Percentiles rank a stretch among this genome's conserved stretches.
These are phyloP conservation scores for Hystrix brachyura DNA, from an alignment of 2,113 vertebrate species.

Conservation along the genomic window DNA sequence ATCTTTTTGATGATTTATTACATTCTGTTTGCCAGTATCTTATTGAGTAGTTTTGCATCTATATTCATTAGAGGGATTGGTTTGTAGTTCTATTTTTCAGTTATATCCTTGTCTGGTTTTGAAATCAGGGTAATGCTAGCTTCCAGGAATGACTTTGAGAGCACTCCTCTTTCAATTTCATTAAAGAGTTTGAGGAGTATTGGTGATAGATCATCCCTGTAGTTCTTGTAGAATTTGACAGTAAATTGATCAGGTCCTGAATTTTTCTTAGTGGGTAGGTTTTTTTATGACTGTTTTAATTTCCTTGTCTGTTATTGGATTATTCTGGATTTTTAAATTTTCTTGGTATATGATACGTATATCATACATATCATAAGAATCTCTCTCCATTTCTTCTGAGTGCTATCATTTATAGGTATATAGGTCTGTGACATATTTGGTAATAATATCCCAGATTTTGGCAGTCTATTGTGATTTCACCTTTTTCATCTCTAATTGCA, in stretches of 20 bases:
- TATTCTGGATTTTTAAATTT: background rate
- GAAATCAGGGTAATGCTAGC: background rate
- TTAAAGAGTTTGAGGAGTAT: background rate
- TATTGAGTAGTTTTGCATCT: background rate
- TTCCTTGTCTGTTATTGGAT: background rate
- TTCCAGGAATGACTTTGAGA: background rate
- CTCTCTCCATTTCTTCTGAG: background rate
- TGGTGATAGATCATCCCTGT: background rate
- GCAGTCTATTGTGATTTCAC: background rate
- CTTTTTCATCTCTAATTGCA: background rate
- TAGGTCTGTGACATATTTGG: background rate
- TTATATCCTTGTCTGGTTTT: background rate
- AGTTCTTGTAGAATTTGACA: background rate
- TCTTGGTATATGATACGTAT: background rate
- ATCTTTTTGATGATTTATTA: background rate
- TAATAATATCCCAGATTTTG: background rate
- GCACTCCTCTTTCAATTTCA: background rate
- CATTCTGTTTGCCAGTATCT: background rate
- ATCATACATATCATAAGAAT: background rate
- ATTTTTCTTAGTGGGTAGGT: background rate
- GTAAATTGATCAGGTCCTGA: background rate
- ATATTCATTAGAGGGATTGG: background rate
- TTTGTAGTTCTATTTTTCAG: background rate
- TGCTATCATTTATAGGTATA: background rate
- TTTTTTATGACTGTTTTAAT: background rate